Conservation (phyloP, 2,113 vertebrate genomes). For the Stigmatopora argus region DNA sequence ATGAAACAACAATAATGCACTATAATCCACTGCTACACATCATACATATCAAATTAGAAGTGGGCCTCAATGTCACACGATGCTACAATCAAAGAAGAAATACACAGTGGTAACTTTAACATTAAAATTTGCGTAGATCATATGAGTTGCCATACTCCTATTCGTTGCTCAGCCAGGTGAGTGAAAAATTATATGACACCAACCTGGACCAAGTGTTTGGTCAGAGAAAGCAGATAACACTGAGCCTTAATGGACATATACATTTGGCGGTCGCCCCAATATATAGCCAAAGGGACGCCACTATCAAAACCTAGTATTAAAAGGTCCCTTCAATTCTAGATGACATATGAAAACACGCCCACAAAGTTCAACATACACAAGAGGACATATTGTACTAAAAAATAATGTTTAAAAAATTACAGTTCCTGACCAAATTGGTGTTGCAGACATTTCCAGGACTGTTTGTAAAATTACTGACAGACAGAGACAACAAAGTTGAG, state of each 20-base stretch:
- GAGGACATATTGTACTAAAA: too few relatives aligned
- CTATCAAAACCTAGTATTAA: too few relatives aligned
- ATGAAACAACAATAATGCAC: constrained; percentile 11
- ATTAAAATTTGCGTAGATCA: too few relatives aligned
- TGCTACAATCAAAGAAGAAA: background rate
- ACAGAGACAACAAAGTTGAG: constrained; percentile 22
- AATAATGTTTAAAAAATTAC: too few relatives aligned
- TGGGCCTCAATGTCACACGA: background rate
- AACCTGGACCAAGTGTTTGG: background rate
- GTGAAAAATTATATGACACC: background rate
- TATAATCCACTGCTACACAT: constrained; percentile 8
- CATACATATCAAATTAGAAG: constrained; percentile 11
- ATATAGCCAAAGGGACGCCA: too few relatives aligned
- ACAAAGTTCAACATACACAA: too few relatives aligned
- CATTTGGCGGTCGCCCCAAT: background rate
- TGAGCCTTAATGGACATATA: background rate
- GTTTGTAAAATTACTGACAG: constrained; percentile 30
- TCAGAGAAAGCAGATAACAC: background rate
- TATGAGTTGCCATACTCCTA: background rate
- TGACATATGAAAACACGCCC: too few relatives aligned
- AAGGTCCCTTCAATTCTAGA: too few relatives aligned
- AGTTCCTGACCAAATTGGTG: too few relatives aligned
- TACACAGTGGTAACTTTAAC: background rate
- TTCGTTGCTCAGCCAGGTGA: background rate
- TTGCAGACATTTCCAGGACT: background rate